Evolutionary conservation across 2,888 invertebrate genomes (phyloP).

Genomic region (Branchipolynoe longqiensis): DNA sequence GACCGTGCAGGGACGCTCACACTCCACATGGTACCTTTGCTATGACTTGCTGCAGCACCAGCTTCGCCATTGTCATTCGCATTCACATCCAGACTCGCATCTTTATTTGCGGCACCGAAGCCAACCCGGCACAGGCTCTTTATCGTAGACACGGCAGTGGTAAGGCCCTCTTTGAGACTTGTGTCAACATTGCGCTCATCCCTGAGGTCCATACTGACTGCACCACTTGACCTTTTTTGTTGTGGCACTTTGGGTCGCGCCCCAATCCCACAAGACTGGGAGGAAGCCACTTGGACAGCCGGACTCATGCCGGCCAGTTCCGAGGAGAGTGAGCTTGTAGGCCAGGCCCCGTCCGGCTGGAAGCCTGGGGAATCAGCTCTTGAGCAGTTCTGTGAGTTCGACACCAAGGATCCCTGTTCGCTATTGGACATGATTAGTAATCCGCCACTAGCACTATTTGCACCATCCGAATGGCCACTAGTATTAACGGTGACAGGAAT

Average conservation of each 20-base stretch:
- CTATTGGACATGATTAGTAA: too few relatives aligned
- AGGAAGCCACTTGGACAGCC: neutral
- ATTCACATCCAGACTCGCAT: neutral
- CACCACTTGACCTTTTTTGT: neutral
- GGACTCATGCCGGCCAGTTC: neutral
- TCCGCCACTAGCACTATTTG: too few relatives aligned
- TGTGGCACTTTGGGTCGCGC: neutral
- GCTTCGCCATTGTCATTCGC: neutral
- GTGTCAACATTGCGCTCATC: neutral
- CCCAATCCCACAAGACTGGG: conserved; percentile 8
- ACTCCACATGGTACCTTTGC: neutral
- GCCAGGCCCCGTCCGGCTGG: neutral
- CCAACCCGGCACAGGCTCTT: conserved; percentile 5
- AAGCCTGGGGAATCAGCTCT: too few relatives aligned
- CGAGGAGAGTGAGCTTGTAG: neutral
- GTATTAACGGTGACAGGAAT: too few relatives aligned
- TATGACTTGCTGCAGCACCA: neutral
- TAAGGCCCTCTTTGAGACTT: conserved; percentile 18
- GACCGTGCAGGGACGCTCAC: neutral
- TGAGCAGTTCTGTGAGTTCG: too few relatives aligned
- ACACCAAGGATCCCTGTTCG: too few relatives aligned
- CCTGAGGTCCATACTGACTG: neutral
- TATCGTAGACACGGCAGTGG: conserved; percentile 7
- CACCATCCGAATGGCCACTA: too few relatives aligned
- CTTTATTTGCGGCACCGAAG: neutral